Base-by-base conservation (phyloP, 2,797 vertebrate species). In the Prunella strophiata region DNA sequence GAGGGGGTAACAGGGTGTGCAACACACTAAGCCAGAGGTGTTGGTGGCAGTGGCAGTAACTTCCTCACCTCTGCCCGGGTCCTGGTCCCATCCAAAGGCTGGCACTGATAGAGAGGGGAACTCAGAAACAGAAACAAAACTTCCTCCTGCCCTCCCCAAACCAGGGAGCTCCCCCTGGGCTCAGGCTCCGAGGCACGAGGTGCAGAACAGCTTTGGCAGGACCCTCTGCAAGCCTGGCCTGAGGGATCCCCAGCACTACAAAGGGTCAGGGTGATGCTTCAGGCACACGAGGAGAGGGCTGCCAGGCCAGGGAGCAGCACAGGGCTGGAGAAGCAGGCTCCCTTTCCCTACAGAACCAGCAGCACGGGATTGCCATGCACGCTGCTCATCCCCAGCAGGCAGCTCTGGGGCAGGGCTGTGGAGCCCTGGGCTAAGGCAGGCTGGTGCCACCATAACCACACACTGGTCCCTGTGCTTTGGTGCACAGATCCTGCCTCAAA, bases 211-310 rank as follows among this genome's bases (percentile, higher is more conserved):
- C 54, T 3, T 1, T 15, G 7, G 3, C 2, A 77, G 48, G 36
- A 61, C 19, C 16, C 50, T 61, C 34, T 70, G 51, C 22, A 11
- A 87, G 51, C 23, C 16, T 6, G 11, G 32, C 27, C 30, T 6
- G 36, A 73, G 55, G 52, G 48, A 61, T 48, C 20, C 1, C 1
- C 65, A 68, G 88, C 5, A 0, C 19, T n/a, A 29, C 13, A 2
- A 13, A 50, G 2, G 3, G 26, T 5, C 25, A 11, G 50, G 73
- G 32, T 29, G 42, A 81, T 21, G 47, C 25, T 76, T 13, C 14
- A 42, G 23, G 34, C 47, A 78, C 0, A 0, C 0, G 32, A 84
- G n/a, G 30, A 79, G 45, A 10, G 0, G 38, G n/a, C 51, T 75
- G 40, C 26, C 0, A 2, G 58, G 25, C 13, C 4, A 2, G 34